These are phyloP conservation scores for Drosophila neonasuta DNA, from an alignment of 2,888 invertebrate genomes.

Conservation along the genomic window DNA sequence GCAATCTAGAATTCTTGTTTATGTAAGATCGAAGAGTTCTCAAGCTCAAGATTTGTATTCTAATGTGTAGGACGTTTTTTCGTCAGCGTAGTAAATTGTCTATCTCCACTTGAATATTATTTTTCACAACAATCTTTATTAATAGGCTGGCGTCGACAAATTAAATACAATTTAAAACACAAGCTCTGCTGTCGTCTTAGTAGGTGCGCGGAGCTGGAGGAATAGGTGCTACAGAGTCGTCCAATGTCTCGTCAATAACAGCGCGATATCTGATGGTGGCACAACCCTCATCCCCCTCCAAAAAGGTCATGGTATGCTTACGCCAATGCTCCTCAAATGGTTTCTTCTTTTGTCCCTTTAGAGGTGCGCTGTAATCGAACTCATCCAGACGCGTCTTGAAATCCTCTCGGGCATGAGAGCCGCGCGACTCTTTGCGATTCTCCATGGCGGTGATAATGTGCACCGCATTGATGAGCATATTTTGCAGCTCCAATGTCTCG, in stretches of 20 bases:
- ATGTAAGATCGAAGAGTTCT: too few relatives aligned
- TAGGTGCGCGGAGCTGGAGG: constrained; percentile 96
- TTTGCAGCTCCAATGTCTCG: constrained; percentile 97
- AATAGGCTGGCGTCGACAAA: too few relatives aligned
- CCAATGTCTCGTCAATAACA: constrained; percentile 96
- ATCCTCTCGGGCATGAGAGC: constrained; percentile 98
- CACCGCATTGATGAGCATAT: constrained; percentile 94
- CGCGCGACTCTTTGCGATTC: constrained; percentile 96
- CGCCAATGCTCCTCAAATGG: constrained; percentile 96
- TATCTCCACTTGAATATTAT: too few relatives aligned
- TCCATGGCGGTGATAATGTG: constrained; percentile 96
- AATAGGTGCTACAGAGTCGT: constrained; percentile 91
- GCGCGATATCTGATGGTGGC: constrained; percentile 92
- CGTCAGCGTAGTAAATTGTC: too few relatives aligned
- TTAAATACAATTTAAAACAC: too few relatives aligned
- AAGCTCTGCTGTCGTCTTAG: constrained; percentile 81
- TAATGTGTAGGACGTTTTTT: too few relatives aligned
- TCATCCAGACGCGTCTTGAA: constrained; percentile 94
- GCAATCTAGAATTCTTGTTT: too few relatives aligned
- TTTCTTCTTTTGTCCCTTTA: constrained; percentile 90
- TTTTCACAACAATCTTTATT: too few relatives aligned
- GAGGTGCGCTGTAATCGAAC: constrained; percentile 92
- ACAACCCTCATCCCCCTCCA: constrained; percentile 88
- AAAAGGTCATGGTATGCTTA: constrained; percentile 94
- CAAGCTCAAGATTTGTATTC: too few relatives aligned